A percentile compares a stretch with the other conserved stretches of the same genome.
Conservation (phyloP, 2,888 invertebrate species). For the Netelia melanura region DNA sequence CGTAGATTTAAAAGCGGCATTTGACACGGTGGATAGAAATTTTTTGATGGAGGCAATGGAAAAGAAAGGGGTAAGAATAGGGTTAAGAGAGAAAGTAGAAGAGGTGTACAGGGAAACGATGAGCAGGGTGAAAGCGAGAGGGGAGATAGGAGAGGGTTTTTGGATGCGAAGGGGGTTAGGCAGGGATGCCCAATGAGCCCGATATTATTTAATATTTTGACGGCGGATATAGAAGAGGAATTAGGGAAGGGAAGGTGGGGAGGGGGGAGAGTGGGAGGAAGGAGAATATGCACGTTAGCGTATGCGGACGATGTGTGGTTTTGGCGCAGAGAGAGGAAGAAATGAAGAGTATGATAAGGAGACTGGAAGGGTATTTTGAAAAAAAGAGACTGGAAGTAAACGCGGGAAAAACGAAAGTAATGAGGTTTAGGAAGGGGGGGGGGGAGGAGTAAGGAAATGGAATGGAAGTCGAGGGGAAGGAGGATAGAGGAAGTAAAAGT, state of each 20-base stretch:
- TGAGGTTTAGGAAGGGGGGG: conserved; percentile 23
- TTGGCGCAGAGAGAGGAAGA: conserved; percentile 20
- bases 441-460: neutral
- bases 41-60: too few relatives aligned
- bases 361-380: conserved; percentile 6
- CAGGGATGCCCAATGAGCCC: too few relatives aligned
- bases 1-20: too few relatives aligned
- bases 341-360: conserved; percentile 30
- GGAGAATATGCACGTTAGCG: conserved; percentile 19
- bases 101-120: too few relatives aligned
- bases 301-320: conserved; percentile 29
- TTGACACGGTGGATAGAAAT: too few relatives aligned
- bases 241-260: conserved; percentile 19
- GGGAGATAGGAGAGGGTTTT: too few relatives aligned
- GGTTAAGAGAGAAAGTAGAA: too few relatives aligned
- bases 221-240: conserved; percentile 27
- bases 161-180: too few relatives aligned
- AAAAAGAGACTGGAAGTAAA: conserved; percentile 18
- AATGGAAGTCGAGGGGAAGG: conserved; percentile 29
- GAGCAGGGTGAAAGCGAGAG: too few relatives aligned
- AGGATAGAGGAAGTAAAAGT: conserved; percentile 23
- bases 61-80: too few relatives aligned
- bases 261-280: conserved; percentile 27
- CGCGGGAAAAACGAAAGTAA: conserved; percentile 17
- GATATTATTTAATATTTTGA: too few relatives aligned